These are phyloP conservation scores for Morone chrysops DNA, from an alignment of 2,113 vertebrate genomes.

Conservation along the genomic window DNA sequence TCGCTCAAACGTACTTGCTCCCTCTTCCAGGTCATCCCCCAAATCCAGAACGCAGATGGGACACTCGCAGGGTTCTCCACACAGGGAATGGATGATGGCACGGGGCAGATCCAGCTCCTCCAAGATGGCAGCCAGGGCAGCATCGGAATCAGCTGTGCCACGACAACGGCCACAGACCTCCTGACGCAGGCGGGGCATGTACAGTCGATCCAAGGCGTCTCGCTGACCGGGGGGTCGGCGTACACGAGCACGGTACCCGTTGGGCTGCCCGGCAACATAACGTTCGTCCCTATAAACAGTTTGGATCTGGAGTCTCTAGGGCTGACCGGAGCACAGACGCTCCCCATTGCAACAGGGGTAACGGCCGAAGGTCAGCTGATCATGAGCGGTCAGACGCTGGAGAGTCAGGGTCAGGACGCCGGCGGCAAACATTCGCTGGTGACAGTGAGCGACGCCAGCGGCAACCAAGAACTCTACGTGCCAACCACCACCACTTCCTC, in stretches of 20 bases:
- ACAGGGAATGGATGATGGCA: slow-evolving; percentile 89
- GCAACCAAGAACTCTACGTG: slow-evolving; percentile 92
- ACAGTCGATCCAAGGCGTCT: slow-evolving; percentile 93
- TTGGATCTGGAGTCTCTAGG: slow-evolving; percentile 98
- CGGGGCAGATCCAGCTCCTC: slow-evolving; percentile 95
- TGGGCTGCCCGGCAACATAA: slow-evolving; percentile 95
- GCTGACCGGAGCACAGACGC: slow-evolving; percentile 91
- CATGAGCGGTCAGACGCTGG: slow-evolving; percentile 85
- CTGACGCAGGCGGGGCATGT: slow-evolving; percentile 93
- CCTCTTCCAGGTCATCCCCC: slow-evolving; percentile 92
- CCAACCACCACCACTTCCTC: slow-evolving; percentile 90
- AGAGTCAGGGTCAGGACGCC: slow-evolving; percentile 82
- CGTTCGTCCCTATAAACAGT: slow-evolving; percentile 98
- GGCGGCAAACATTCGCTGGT: slow-evolving; percentile 89
- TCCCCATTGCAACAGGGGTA: slow-evolving; percentile 93
- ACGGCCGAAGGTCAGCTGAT: slow-evolving; percentile 97
- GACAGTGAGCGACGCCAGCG: slow-evolving; percentile 82
- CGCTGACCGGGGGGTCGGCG: slow-evolving; percentile 88
- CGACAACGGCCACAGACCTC: slow-evolving; percentile 90
- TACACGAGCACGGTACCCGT: slow-evolving; percentile 92
- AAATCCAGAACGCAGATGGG: slow-evolving; percentile 95
- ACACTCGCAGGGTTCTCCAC: slow-evolving; percentile 91
- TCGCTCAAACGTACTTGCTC: not conserved
- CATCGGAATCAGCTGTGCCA: slow-evolving; percentile 82
- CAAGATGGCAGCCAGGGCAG: slow-evolving; percentile 90